Conservation (phyloP, 2,113 vertebrate species). For the Saguinus midas region DNA sequence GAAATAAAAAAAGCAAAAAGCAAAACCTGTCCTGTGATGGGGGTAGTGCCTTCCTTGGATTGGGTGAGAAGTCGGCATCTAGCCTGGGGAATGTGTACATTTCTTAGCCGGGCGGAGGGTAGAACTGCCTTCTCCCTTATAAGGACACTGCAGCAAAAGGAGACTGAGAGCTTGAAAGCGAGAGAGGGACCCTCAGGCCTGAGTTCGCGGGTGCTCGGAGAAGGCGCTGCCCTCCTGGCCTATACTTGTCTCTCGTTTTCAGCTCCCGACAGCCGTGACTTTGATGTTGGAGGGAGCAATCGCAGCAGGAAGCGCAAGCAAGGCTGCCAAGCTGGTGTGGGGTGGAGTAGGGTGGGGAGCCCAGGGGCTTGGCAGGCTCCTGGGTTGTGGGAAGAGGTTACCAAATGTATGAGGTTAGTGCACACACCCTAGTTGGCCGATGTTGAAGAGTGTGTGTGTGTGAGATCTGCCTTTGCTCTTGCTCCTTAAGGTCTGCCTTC, state of each 20-base stretch:
- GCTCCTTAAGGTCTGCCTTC: background rate
- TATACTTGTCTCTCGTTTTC: background rate
- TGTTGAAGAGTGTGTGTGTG: background rate
- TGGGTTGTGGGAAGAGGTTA: conserved; percentile 54
- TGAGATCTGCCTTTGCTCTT: background rate
- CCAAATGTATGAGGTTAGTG: conserved; percentile 48
- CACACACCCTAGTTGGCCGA: conserved; percentile 48
- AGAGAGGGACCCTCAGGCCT: conserved; percentile 40
- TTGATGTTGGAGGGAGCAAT: conserved; percentile 37
- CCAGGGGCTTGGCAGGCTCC: conserved; percentile 48
- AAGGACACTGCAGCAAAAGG: conserved; percentile 52
- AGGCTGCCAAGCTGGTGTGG: conserved; percentile 35
- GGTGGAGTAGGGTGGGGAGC: conserved; percentile 34
- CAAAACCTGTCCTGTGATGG: conserved; percentile 39
- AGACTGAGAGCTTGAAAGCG: background rate
- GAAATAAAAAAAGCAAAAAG: conserved; percentile 56
- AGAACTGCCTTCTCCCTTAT: conserved; percentile 57
- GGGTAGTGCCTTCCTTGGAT: conserved; percentile 4
- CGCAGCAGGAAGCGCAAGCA: conserved; percentile 4
- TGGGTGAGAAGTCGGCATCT: conserved; percentile 56
- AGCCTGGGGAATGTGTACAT: background rate
- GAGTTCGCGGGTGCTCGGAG: background rate
- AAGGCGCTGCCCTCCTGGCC: background rate
- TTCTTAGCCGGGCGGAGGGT: background rate
- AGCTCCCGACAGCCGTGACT: conserved; percentile 9